Conservation (phyloP, 2,113 vertebrate species). For the Quiscalus mexicanus region DNA sequence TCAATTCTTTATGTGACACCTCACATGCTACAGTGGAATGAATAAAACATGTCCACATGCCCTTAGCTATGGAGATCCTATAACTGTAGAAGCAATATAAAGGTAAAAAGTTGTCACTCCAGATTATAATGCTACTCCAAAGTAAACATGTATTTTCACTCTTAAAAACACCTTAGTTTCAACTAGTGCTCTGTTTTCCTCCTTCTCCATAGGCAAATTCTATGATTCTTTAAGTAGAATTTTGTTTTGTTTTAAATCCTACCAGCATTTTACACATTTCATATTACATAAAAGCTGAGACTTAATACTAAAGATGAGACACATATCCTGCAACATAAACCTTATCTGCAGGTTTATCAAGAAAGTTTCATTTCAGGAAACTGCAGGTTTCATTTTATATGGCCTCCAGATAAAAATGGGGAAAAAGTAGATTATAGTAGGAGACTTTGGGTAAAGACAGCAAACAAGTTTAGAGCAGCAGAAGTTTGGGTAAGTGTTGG, state of each 20-base stretch:
- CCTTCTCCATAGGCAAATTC: background rate
- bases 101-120: background rate
- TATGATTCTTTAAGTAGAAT: background rate
- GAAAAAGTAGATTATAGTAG: background rate
- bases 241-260: background rate
- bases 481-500: background rate
- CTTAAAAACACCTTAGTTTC: background rate
- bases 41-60: background rate
- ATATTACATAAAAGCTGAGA: background rate
- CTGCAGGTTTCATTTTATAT: background rate
- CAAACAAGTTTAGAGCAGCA: background rate
- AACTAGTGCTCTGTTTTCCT: accelerated
- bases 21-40: background rate
- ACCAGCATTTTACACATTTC: background rate
- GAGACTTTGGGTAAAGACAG: background rate
- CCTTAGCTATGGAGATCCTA: background rate
- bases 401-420: background rate
- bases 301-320: background rate
- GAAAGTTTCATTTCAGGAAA: background rate
- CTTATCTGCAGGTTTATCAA: background rate
- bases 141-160: background rate
- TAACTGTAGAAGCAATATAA: background rate
- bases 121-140: background rate
- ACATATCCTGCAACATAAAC: background rate
- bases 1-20: background rate